Conservation (phyloP, 2,113 vertebrate species). For the Rattus norvegicus region GRCr8 NC_086031.1:14898001-14898500, state of each 20-base stretch:
- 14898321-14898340: too few species aligned
- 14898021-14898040: background rate
- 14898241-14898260: background rate
- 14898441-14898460: too few species aligned
- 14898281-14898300: background rate
- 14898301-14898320: background rate
- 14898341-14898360: too few species aligned
- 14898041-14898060: background rate
- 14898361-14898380: too few species aligned
- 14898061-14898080: background rate
- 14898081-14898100: too few species aligned
- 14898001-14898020: background rate
- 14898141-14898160: background rate
- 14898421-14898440: too few species aligned
- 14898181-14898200: background rate
- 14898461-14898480: too few species aligned
- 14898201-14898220: background rate
- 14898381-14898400: too few species aligned
- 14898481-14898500: too few species aligned
- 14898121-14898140: background rate
- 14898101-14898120: background rate
- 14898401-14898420: too few species aligned
- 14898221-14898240: background rate
- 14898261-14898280: background rate
- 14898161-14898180: background rate